Percentiles rank a stretch among this genome's conserved stretches.
phyloP scores from a whole-genome alignment of 2,888 invertebrate genomes.

The Orthosia cruda region DNA sequence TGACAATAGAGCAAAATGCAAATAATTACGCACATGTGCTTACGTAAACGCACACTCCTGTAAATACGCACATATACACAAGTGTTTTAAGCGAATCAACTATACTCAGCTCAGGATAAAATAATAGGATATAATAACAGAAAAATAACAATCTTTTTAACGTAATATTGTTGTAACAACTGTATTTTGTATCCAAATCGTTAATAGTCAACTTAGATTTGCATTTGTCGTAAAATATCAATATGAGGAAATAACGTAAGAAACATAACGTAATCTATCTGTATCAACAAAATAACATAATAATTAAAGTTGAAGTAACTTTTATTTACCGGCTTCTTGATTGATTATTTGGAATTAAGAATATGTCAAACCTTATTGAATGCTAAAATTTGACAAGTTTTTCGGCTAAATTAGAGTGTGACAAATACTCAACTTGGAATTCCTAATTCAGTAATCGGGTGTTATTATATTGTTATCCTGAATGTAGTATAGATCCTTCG shows the following conservation, averaged over 20 bases:
- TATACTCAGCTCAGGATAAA: background rate
- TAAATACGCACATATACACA: slow-evolving; percentile 27
- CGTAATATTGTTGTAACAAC: background rate
- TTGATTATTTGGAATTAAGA: too few relatives aligned
- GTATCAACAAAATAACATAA: background rate
- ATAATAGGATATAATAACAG: background rate
- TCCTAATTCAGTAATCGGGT: too few relatives aligned
- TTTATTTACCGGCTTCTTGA: background rate
- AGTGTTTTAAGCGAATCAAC: background rate
- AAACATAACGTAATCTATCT: background rate
- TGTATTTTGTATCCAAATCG: background rate
- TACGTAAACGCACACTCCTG: slow-evolving; percentile 11
- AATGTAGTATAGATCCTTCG: background rate
- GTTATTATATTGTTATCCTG: background rate
- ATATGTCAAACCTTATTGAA: too few relatives aligned
- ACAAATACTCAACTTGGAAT: too few relatives aligned
- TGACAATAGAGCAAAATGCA: background rate
- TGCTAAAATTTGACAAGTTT: too few relatives aligned
- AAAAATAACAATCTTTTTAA: background rate
- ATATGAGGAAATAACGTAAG: background rate
- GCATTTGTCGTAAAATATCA: background rate
- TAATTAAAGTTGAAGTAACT: too few relatives aligned
- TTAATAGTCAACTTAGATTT: too few relatives aligned
- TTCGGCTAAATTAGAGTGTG: too few relatives aligned
- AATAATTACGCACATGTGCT: background rate